Evolutionary conservation across 1,140 invertebrate genomes (phyloP), one percentile per base, ranked within the genome.

Genomic region (Holcopasites calliopsidis): DNA sequence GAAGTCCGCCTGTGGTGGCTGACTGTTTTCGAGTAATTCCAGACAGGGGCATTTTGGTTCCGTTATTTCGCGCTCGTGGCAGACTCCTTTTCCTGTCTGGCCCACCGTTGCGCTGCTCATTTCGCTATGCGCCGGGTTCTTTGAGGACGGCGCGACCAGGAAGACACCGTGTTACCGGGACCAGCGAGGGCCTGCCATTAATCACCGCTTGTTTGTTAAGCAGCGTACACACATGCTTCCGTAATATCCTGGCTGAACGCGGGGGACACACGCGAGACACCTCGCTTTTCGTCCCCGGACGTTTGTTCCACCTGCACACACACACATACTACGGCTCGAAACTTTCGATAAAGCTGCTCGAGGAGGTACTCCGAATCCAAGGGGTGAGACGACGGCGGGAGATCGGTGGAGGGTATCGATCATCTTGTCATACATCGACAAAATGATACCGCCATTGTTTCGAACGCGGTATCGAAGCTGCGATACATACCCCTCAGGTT

Each of bases 131-230:
- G 16, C 23, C 26, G 16, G 35, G 61, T 49, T 62, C 79, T 68
- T 66, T 57, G 79, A 49, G 50, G 50, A 73, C 61, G 68, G 57
- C 21, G 52, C 65, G 23, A 18, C 76, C 81, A 81, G 76, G 77
- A 83, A 86, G 83, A 87, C 86, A 82, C 75, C 76, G 83, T 82
- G 86, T 88, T 89, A 90, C 87, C 88, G 80, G 77, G 61, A 85
- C 84, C 80, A 82, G 82, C 82, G 70, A 86, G 79, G 85, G 80
- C 49, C 76, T 62, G 77, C 86, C 86, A 91, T 91, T 91, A 90
- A 91, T 91, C 89, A 90, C 86, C 87, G 83, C 88, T 89, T 90
- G 89, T 90, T 91, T 91, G 88, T 91, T 90, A 90, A 91, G 86
- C 83, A 81, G 79, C 80, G 82, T 81, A 87, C 85, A 87, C 87